Base-by-base conservation (phyloP, 2,797 vertebrate species). In the Sebastes paucispinis region DNA sequence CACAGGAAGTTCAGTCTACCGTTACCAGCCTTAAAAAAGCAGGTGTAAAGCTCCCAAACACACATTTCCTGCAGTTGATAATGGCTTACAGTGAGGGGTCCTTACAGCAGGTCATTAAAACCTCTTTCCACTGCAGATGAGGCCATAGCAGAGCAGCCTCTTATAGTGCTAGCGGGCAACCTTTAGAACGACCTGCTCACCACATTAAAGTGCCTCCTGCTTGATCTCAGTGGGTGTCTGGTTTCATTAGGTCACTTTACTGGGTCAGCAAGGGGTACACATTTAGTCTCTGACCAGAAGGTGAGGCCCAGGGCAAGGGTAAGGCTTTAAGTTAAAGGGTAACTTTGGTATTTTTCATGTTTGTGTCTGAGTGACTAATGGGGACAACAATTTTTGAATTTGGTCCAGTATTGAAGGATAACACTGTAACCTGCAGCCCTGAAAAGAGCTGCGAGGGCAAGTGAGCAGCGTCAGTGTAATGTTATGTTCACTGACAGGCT, bases 11-110 rank as follows among this genome's bases (percentile, higher is more conserved):
- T 81, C 47, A 69, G 55, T 81, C 65, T 62, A 55, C 52, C 1
- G 2, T 83, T 85, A 66, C 57, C 16, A 77, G 64, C 13, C 55
- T 69, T 75, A 89, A 66, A 79, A 34, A 86, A 82, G 68, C 76
- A 88, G 87, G 86, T 90, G 91, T 80, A 77, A 90, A 87, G 50
- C 69, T 55, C 70, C 5, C 16, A 85, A 88, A 88, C 75, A 59
- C 77, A 86, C 34, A 63, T 84, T 87, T 90, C 87, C 84, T 89
- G 78, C 34, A 50, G 79, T 60, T 87, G 84, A 83, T 89, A 87
- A 89, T 77, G 66, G 88, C 55, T 82, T 77, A 32, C 74, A 84
- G 43, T 65, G 34, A 84, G 52, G 70, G 86, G 85, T 87, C 75
- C 69, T 75, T 62, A 73, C 57, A 77, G 72, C 60, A 68, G 79